Conservation (phyloP, 2,113 vertebrate species). For the Trichomycterus rosablanca region DNA sequence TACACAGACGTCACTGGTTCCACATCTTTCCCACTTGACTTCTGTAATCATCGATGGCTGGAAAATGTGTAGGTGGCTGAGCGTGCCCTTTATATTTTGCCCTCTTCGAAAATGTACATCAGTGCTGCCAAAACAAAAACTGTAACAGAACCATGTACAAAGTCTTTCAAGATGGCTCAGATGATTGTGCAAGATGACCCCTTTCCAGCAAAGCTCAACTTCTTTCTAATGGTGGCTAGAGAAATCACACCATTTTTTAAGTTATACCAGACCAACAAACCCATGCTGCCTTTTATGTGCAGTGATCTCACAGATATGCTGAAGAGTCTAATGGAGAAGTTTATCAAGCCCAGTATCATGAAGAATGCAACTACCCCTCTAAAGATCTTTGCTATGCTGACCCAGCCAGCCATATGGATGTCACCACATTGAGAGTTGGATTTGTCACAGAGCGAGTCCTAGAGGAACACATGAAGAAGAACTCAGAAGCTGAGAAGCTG, state of each 20-base stretch:
- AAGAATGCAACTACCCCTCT: slow-evolving; percentile 27
- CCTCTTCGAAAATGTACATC: slow-evolving; percentile 40
- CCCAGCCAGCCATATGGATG: no score
- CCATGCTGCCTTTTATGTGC: slow-evolving; percentile 21
- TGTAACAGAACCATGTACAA: slow-evolving; percentile 31
- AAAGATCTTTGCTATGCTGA: slow-evolving; percentile 30
- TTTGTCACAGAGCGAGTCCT: no score
- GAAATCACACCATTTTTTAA: slow-evolving; percentile 37
- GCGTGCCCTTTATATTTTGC: slow-evolving; percentile 38
- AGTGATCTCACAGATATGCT: slow-evolving; percentile 17
- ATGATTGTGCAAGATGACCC: slow-evolving; percentile 34
- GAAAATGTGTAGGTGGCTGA: slow-evolving; percentile 40
- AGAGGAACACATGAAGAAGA: no score
- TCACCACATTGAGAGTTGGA: no score
- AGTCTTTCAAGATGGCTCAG: slow-evolving; percentile 38
- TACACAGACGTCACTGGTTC: slow-evolving; percentile 38
- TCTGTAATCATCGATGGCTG: slow-evolving; percentile 35
- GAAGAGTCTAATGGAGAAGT: slow-evolving; percentile 29
- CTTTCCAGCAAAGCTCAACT: slow-evolving; percentile 29
- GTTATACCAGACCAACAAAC: slow-evolving; percentile 27
- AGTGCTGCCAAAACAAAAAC: slow-evolving; percentile 31
- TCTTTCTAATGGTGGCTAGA: slow-evolving; percentile 33
- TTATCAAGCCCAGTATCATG: slow-evolving; percentile 32
- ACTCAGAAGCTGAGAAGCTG: no score
- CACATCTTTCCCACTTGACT: slow-evolving; percentile 29